A percentile compares a stretch with the other conserved stretches of the same genome.
Conservation (phyloP, 1,140 invertebrate species). For the Tyrophagus putrescentiae region DNA sequence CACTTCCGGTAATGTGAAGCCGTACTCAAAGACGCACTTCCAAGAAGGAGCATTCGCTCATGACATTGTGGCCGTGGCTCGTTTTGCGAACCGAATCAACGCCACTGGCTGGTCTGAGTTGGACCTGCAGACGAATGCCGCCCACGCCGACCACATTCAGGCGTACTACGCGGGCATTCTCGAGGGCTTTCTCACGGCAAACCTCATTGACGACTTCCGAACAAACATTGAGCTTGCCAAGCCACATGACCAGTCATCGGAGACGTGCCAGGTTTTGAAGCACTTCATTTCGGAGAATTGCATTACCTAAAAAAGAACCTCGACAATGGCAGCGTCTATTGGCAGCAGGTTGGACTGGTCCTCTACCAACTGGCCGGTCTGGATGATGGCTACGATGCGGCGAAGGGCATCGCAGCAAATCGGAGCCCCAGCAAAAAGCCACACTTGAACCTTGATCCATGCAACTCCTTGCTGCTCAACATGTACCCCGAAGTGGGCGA, state of each 20-base stretch:
- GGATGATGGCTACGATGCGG: slow-evolving; percentile 34
- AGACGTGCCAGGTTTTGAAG: slow-evolving; percentile 50
- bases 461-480: neutral
- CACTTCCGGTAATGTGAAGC: no score
- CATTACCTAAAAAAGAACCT: slow-evolving; percentile 46
- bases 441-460: neutral
- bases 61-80: neutral
- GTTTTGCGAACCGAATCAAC: no score
- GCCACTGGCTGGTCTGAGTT: slow-evolving; percentile 53
- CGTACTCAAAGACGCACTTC: no score
- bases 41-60: neutral
- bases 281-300: slow-evolving; percentile 51
- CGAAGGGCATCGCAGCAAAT: neutral
- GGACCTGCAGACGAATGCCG: slow-evolving; percentile 57
- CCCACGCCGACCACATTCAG: slow-evolving; percentile 50
- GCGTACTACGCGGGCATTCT: slow-evolving; percentile 69
- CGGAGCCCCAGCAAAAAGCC: neutral
- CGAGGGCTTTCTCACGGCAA: slow-evolving; percentile 64
- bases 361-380: slow-evolving; percentile 39
- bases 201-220: slow-evolving; percentile 63
- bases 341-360: slow-evolving; percentile 53
- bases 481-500: slow-evolving; percentile 1
- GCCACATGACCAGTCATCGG: slow-evolving; percentile 47
- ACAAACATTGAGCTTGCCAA: slow-evolving; percentile 53
- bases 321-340: slow-evolving; percentile 50